Conservation (phyloP, 2,113 vertebrate species). For the Hyla sarda region DNA sequence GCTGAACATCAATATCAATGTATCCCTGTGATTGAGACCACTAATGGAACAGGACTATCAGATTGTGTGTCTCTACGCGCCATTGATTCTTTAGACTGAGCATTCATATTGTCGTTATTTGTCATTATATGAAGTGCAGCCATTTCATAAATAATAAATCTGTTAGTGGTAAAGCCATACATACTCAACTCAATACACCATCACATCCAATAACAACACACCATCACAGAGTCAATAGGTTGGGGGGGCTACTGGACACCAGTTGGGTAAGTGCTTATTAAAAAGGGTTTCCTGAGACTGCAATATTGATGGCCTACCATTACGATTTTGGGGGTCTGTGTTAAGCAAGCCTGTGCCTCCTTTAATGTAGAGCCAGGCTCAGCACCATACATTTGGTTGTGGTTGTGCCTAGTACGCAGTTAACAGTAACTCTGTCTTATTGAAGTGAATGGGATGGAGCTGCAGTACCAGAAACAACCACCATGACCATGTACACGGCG, state of each 20-base stretch:
- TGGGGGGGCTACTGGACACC: neutral
- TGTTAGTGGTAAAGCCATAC: neutral
- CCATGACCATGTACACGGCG: no score
- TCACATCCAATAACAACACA: neutral
- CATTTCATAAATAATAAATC: conserved; percentile 35
- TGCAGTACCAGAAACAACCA: no score
- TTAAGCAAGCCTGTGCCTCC: no score
- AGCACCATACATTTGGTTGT: no score
- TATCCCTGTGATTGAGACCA: neutral
- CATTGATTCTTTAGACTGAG: neutral
- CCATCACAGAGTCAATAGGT: neutral
- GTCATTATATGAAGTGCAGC: neutral
- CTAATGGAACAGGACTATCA: neutral
- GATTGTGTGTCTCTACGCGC: neutral
- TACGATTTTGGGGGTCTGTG: neutral
- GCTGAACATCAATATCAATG: neutral
- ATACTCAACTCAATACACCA: neutral
- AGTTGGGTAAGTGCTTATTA: neutral
- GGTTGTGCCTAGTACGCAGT: no score
- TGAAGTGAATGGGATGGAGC: no score
- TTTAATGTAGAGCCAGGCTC: no score
- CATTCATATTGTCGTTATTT: neutral
- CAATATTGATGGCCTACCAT: neutral
- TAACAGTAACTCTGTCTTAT: no score
- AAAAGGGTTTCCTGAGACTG: neutral